Evolutionary conservation across 2,797 vertebrate species (phyloP).

Genomic region (Darevskia nairensis): DNA sequence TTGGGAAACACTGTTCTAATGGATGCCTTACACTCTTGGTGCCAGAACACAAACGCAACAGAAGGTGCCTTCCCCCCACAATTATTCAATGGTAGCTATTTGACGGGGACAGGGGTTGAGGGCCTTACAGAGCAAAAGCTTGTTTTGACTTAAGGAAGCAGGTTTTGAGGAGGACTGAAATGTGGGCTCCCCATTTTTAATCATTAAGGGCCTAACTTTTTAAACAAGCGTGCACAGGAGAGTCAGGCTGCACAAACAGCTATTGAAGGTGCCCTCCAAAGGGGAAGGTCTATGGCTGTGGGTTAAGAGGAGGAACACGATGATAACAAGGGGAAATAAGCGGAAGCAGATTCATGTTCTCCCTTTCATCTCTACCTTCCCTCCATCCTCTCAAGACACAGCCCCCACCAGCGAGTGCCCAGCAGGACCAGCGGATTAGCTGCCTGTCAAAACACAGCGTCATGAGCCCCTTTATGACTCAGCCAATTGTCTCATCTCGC

Average conservation of each 20-base stretch:
- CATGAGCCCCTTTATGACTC: neutral
- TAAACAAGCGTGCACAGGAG: neutral
- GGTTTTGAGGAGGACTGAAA: neutral
- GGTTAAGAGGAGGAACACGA: neutral
- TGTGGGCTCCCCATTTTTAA: neutral
- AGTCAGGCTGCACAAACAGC: neutral
- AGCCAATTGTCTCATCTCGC: conserved; percentile 17
- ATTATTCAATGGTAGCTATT: neutral
- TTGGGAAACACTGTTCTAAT: too few species aligned
- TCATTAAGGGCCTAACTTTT: too few species aligned
- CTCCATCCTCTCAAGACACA: neutral
- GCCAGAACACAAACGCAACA: too few species aligned
- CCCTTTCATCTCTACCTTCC: too few species aligned
- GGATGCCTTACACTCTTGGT: too few species aligned
- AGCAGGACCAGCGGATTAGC: conserved; percentile 11
- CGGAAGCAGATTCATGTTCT: neutral
- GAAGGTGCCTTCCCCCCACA: too few species aligned
- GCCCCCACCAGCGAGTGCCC: fast-evolving
- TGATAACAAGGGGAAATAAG: neutral
- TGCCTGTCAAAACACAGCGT: neutral
- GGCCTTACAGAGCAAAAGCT: neutral
- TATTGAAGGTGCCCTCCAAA: neutral
- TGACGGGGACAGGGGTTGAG: neutral
- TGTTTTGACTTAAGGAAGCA: neutral
- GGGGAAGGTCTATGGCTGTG: neutral